phyloP scores from a whole-genome alignment of 1,140 invertebrate species.

The Eueides isabella region DNA sequence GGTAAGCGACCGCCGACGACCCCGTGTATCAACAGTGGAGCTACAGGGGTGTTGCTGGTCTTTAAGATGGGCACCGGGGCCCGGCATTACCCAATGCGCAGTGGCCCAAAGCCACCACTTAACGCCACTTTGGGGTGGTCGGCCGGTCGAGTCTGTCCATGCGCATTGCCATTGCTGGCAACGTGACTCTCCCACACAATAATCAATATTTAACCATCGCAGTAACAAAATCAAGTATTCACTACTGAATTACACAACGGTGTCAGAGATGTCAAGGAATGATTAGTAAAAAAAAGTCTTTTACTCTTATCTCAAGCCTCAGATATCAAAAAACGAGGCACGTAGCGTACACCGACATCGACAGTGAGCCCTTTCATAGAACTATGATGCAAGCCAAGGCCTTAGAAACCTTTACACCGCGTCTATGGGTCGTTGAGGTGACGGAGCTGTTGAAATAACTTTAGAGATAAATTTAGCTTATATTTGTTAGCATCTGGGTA shows the following conservation, averaged over 20 bases:
- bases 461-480: background rate
- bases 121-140: too few relatives aligned
- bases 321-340: slow-evolving; percentile 15
- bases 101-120: too few relatives aligned
- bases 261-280: background rate
- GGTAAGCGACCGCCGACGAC: too few relatives aligned
- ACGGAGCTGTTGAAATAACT: background rate
- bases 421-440: background rate
- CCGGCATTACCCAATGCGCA: too few relatives aligned
- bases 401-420: slow-evolving; percentile 23
- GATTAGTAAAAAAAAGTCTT: background rate
- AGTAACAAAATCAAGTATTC: too few relatives aligned
- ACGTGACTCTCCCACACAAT: too few relatives aligned
- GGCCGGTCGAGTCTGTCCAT: too few relatives aligned
- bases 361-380: slow-evolving; percentile 30
- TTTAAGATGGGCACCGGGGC: too few relatives aligned
- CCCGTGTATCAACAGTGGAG: too few relatives aligned
- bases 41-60: too few relatives aligned
- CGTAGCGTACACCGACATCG: slow-evolving; percentile 9
- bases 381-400: slow-evolving; percentile 29
- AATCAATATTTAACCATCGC: too few relatives aligned
- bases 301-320: background rate
- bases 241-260: background rate
- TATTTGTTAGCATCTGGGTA: background rate
- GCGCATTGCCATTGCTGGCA: too few relatives aligned